Conservation (phyloP, 1,140 invertebrate genomes). For the Penaeus japonicus region DNA sequence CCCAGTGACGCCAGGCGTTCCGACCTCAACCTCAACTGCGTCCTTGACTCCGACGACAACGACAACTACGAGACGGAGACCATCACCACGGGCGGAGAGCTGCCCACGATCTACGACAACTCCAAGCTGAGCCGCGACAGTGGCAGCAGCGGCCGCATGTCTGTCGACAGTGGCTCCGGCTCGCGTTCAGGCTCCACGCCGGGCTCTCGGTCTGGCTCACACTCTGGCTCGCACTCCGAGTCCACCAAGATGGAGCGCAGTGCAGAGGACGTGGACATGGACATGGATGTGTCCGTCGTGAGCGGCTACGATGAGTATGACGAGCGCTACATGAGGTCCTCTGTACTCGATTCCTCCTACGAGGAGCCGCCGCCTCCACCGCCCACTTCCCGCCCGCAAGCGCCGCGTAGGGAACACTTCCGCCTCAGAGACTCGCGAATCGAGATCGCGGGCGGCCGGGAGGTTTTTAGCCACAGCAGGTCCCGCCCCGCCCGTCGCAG, state of each 20-base stretch:
- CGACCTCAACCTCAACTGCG: constrained; percentile 60
- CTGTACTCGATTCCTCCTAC: constrained; percentile 58
- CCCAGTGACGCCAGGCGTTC: constrained; percentile 64
- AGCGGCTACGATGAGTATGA: constrained; percentile 58
- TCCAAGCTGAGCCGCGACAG: constrained; percentile 60
- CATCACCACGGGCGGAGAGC: constrained; percentile 33
- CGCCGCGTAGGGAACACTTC: constrained; percentile 47
- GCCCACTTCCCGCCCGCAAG: constrained; percentile 23
- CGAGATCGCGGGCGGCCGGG: constrained; percentile 85
- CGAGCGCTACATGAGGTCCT: constrained; percentile 50
- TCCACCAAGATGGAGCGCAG: constrained; percentile 49
- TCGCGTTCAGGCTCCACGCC: constrained; percentile 57
- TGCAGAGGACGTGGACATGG: constrained; percentile 49
- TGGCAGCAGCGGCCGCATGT: constrained; percentile 59
- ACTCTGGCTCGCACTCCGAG: constrained; percentile 46
- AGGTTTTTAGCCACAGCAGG: constrained; percentile 84
- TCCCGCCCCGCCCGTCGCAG: constrained; percentile 72
- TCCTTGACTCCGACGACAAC: constrained; percentile 59
- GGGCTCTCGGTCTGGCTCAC: constrained; percentile 47
- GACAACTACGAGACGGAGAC: constrained; percentile 57
- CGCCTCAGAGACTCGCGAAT: constrained; percentile 71
- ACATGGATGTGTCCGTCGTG: constrained; percentile 56
- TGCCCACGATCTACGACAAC: constrained; percentile 55
- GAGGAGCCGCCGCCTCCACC: constrained; percentile 49
- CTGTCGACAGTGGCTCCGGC: constrained; percentile 60